phyloP scores from a whole-genome alignment of 1,140 invertebrate genomes.

The Drosophila bocqueti region DNA sequence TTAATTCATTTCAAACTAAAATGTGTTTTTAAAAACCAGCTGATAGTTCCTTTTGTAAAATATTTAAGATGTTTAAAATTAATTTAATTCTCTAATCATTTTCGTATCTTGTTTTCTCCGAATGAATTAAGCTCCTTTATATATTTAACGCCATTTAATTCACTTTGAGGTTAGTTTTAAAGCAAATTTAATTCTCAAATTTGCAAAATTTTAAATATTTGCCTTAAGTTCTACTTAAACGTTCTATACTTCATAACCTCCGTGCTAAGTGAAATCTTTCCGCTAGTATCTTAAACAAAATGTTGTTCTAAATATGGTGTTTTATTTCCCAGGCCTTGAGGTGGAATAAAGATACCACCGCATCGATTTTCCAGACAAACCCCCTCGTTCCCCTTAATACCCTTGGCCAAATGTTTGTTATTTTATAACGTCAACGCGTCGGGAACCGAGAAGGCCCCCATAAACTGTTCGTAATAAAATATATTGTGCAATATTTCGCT shows the following conservation, averaged over 20 bases:
- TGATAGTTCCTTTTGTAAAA: no score
- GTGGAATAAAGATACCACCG: conserved; percentile 10
- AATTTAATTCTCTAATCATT: no score
- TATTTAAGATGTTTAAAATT: no score
- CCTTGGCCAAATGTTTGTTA: conserved; percentile 34
- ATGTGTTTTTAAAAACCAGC: no score
- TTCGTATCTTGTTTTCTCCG: no score
- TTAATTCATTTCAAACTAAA: no score
- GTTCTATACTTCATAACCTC: no score
- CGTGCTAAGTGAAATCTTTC: not conserved
- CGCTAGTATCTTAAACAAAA: not conserved
- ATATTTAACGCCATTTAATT: no score
- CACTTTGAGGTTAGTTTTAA: no score
- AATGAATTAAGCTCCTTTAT: no score
- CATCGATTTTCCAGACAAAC: conserved; percentile 25
- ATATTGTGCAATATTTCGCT: conserved; percentile 58
- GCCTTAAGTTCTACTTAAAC: accelerated
- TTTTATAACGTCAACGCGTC: conserved; percentile 43
- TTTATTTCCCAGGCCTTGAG: conserved; percentile 5
- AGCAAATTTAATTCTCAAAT: not conserved
- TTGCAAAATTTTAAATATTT: not conserved
- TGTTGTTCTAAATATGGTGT: not conserved
- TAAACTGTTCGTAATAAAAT: conserved; percentile 66
- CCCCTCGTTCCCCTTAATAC: not conserved
- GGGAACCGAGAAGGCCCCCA: conserved; percentile 29